Conservation (phyloP, 2,888 invertebrate species). For the Lamellibrachia columna region DNA sequence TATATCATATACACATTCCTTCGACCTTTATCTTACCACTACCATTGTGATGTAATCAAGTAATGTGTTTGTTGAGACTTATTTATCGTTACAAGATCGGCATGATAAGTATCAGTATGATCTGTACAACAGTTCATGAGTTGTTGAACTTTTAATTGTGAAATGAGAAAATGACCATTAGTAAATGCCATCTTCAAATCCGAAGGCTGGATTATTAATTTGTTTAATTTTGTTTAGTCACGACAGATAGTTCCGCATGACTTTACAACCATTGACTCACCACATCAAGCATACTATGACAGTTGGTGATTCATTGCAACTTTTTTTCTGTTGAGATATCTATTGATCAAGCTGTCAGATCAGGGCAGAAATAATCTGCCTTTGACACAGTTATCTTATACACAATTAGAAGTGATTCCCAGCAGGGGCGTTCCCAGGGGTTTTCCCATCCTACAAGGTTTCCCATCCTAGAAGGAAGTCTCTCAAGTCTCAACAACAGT, state of each 20-base stretch:
- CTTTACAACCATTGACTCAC: neutral
- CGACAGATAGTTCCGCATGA: neutral
- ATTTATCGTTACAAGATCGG: neutral
- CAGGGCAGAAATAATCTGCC: neutral
- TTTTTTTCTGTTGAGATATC: neutral
- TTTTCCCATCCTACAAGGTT: neutral
- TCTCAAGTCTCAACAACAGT: neutral
- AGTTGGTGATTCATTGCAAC: neutral
- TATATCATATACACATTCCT: neutral
- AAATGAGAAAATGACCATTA: no score
- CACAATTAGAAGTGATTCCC: neutral
- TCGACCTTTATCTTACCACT: neutral
- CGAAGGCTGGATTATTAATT: no score
- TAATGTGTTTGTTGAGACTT: neutral
- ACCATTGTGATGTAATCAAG: neutral
- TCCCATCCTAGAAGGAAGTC: neutral
- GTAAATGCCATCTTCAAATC: no score
- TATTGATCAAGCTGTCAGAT: neutral
- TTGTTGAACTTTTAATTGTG: no score
- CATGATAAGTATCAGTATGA: neutral
- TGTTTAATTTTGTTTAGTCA: no score
- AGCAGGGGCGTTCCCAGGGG: neutral
- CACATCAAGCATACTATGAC: neutral
- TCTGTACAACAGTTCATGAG: neutral
- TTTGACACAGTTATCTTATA: neutral